These are phyloP conservation scores for Cantharis rufa DNA, from an alignment of 2,888 invertebrate genomes.

Conservation along the genomic window DNA sequence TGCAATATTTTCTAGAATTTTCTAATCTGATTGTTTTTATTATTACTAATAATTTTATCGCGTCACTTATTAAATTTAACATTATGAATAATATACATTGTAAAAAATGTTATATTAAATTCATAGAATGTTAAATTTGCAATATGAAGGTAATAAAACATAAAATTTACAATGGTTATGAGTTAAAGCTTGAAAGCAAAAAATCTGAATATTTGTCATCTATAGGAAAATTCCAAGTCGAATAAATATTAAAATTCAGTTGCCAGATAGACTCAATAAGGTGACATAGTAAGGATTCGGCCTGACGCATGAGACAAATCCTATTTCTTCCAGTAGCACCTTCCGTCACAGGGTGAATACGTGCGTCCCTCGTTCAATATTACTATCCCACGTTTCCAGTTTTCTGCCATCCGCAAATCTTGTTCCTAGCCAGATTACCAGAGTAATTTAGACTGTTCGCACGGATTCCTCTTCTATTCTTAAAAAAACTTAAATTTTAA, in stretches of 20 bases:
- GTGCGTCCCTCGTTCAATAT: conserved; percentile 25
- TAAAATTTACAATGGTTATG: neutral
- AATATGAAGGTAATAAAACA: neutral
- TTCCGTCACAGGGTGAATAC: conserved; percentile 11
- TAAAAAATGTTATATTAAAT: neutral
- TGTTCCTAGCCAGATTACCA: conserved; percentile 23
- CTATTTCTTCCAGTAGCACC: conserved; percentile 26
- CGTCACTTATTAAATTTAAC: neutral
- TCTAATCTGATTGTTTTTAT: no score
- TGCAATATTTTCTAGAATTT: no score
- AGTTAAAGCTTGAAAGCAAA: neutral
- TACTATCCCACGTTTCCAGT: conserved; percentile 9
- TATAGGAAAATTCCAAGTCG: conserved; percentile 18
- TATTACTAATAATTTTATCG: no score
- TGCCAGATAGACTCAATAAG: conserved; percentile 27
- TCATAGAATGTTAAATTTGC: neutral
- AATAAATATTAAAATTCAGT: conserved; percentile 31
- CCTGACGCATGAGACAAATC: conserved; percentile 25
- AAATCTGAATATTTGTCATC: conserved; percentile 20
- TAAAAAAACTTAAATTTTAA: conserved; percentile 17
- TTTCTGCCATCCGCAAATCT: conserved; percentile 2
- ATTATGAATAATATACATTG: neutral
- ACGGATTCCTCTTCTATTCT: conserved; percentile 10
- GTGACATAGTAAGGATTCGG: conserved; percentile 20
- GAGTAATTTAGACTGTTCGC: conserved; percentile 24